Percentiles rank a stretch among this genome's conserved stretches.
These are phyloP conservation scores for Dynastes hyllus DNA, from an alignment of 2,888 invertebrate genomes.

Conservation along the genomic window DNA sequence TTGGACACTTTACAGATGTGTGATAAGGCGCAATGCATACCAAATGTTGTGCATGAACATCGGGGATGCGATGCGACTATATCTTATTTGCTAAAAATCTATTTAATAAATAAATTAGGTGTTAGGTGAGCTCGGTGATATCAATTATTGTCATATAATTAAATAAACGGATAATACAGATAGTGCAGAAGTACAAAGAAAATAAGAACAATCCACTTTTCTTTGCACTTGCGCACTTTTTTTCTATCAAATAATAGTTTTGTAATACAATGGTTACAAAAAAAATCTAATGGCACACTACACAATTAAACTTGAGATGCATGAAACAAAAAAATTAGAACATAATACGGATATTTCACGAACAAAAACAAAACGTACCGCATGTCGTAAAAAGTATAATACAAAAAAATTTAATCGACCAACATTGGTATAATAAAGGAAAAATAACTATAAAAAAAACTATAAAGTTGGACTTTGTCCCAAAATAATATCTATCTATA, in stretches of 20 bases:
- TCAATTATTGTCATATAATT: background rate
- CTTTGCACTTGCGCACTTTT: slow-evolving; percentile 1
- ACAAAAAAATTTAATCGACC: background rate
- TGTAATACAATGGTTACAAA: background rate
- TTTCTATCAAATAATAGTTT: background rate
- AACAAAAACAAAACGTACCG: no score
- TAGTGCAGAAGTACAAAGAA: slow-evolving; percentile 1
- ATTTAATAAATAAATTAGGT: slow-evolving; percentile 14
- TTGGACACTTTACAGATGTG: background rate
- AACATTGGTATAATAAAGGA: background rate
- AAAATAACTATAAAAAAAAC: slow-evolving; percentile 16
- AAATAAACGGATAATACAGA: background rate
- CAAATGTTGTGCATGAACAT: slow-evolving; percentile 22
- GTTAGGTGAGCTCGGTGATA: background rate
- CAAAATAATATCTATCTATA: background rate
- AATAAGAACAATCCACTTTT: background rate
- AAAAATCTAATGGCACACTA: slow-evolving; percentile 15
- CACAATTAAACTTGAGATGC: background rate
- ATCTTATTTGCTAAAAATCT: background rate
- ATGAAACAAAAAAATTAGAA: background rate
- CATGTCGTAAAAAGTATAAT: no score
- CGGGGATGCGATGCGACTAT: background rate
- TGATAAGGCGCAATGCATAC: background rate
- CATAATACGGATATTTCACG: background rate
- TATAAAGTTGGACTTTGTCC: slow-evolving; percentile 22